Evolutionary conservation across 2,888 invertebrate genomes (phyloP), one percentile per base, ranked within the genome.

Genomic region (Agrotis segetum): DNA sequence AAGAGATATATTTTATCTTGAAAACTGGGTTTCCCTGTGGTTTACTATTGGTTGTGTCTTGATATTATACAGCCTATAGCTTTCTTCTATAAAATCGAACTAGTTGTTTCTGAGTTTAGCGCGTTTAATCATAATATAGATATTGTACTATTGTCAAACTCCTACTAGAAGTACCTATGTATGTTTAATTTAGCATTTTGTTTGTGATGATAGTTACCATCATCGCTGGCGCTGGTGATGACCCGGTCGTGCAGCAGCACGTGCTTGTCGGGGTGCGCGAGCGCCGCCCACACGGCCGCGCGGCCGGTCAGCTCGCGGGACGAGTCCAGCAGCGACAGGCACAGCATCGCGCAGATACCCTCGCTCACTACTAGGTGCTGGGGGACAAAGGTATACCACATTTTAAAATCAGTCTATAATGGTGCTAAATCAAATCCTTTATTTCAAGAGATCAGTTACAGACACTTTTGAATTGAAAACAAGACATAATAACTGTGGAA

Each of bases 171-270:
- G 11, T 11, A 34, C 7, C 11, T 19, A 17, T 11, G 16, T 4
- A 44, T 59, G 19, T 44, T 44, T 21, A 24, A n/a, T 44, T 14
- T 17, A 63, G 34, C 2, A 16, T 19, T 16, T 0, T 16, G n/a
- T 46, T 29, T 52, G 2, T 34, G 19, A 52, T 60, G 53, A 29
- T 68, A 72, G 71, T 91, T 90, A 96, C 96, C 98, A 84, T 98
- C 98, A 81, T 98, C 97, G 17, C 97, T 93, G 55, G 98, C 97
- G 14, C 97, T 96, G 17, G 97, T 89, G 53, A 99, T 95, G 90
- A 98, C 98, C 87, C 98, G 98, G 82, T 99, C 99, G 65, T 98
- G 98, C 59, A 98, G 97, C 90, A 99, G 98, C 71, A 98, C 95
- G 88, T 98, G 98, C 87, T 98, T 98, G 70, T 98, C 97, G 87